phyloP scores from a whole-genome alignment of 2,797 vertebrate genomes.

The Galago senegalensis region DNA sequence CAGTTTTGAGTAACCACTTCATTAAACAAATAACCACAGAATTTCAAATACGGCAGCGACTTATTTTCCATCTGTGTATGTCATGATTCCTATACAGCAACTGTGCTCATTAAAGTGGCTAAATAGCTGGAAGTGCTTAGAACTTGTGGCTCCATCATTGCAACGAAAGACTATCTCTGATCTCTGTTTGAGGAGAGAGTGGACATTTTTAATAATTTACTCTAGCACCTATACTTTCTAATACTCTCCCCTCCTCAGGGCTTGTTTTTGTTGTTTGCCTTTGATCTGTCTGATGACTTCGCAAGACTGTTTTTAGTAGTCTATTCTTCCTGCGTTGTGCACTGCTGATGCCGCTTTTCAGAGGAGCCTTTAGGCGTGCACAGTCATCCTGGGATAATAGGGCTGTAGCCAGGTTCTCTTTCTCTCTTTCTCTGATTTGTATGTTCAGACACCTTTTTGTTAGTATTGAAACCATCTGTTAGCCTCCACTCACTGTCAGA shows the following conservation, averaged over 20 bases:
- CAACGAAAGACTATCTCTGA: background rate
- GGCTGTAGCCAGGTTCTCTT: fast-evolving
- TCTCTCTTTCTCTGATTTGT: background rate
- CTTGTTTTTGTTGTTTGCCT: background rate
- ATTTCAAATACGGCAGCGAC: background rate
- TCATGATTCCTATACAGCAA: background rate
- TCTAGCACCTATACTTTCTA: background rate
- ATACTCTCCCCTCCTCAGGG: background rate
- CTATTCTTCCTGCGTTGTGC: too few relatives aligned
- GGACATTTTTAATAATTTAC: background rate
- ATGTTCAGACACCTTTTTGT: background rate
- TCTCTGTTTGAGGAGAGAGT: background rate
- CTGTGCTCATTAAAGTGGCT: background rate
- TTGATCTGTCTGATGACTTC: background rate
- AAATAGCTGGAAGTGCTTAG: background rate
- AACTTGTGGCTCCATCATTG: background rate
- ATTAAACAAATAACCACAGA: background rate
- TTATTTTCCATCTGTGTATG: background rate
- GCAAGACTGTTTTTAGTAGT: background rate
- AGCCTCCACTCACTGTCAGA: background rate
- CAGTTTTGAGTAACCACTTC: too few relatives aligned
- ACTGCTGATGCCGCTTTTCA: too few relatives aligned
- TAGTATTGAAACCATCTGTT: background rate
- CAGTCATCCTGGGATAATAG: background rate
- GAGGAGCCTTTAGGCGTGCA: background rate